A percentile compares a stretch with the other conserved stretches of the same genome.
phyloP scores from a whole-genome alignment of 2,888 invertebrate species.

The Parasteatoda lunata region DNA sequence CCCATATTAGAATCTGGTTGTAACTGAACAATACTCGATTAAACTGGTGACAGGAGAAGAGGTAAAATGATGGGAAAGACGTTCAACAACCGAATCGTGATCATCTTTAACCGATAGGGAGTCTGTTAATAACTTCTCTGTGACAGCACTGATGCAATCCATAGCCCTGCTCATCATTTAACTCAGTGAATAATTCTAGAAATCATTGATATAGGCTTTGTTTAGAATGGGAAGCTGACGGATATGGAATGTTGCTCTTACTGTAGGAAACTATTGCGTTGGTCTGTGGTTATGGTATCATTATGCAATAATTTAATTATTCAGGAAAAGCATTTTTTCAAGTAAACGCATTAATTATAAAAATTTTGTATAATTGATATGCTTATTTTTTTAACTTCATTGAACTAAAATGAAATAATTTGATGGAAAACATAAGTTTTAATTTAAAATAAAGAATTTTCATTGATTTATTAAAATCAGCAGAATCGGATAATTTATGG shows the following conservation, averaged over 20 bases:
- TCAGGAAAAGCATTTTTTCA: too few relatives aligned
- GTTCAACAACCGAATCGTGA: slow-evolving; percentile 20
- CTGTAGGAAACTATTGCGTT: background rate
- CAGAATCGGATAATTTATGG: too few relatives aligned
- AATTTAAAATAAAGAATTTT: too few relatives aligned
- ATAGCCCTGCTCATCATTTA: slow-evolving; percentile 48
- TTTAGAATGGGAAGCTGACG: slow-evolving; percentile 1
- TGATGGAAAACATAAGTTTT: too few relatives aligned
- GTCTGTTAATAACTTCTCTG: slow-evolving; percentile 40
- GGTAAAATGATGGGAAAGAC: background rate
- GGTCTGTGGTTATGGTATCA: too few relatives aligned
- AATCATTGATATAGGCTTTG: slow-evolving; percentile 45
- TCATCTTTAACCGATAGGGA: slow-evolving; percentile 60
- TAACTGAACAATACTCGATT: slow-evolving; percentile 23
- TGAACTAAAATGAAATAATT: too few relatives aligned
- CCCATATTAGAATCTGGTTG: slow-evolving; percentile 31
- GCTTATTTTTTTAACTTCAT: too few relatives aligned
- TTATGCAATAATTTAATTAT: too few relatives aligned
- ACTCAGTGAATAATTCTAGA: slow-evolving; percentile 30
- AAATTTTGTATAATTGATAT: too few relatives aligned
- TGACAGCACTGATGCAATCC: slow-evolving; percentile 52
- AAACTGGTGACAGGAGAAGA: slow-evolving; percentile 28
- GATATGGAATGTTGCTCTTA: background rate
- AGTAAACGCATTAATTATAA: too few relatives aligned
- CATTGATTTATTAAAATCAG: too few relatives aligned